Evolutionary conservation across 35 echinoderm and acorn worm species (phyloP), one percentile per base, ranked within the genome.

Genomic region (Hemicentrotus pulcherrimus): DNA sequence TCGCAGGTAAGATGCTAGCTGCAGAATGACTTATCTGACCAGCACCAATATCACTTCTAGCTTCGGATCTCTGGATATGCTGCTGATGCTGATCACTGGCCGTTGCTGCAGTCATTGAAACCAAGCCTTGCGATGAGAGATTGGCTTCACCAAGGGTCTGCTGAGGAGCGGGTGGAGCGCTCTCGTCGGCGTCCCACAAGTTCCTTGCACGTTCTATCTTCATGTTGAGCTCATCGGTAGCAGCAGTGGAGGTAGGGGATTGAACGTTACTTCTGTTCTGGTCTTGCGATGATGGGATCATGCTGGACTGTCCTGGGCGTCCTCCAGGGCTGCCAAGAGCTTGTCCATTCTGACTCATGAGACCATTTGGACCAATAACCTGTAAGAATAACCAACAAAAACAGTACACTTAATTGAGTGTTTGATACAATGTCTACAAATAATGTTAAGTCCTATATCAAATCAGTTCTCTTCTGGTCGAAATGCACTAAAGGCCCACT

Each of bases 181-280:
- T 93, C 47, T 93, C 91, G 10, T 93, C 91, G 7, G 32, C 88
- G 86, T 96, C 96, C 96, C 96, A 96, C 47, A 96, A n/a, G 22
- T 87, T 88, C 31, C 94, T 96, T 28, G 96, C 94, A 15, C 94
- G 90, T 85, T 94, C 94, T 46, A 96, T 94, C 31, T 91, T 96
- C 86, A 90, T 94, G 47, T 85, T 94, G 45, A 96, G 85, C 14
- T 96, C 96, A 78, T 96, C 96, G 15, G 96, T 93, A 31, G 91
- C 91, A 93, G 91, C 91, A 50, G 91, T 93, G 47, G 52, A 95
- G 22, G 52, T 89, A 70, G 95, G 95, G 32, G 95, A 95, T 88
- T 95, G 95, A 89, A 70, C 55, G 48, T 92, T 89, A 33, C 95
- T 95, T 58, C 91, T 31, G 30, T 93, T 93, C 91, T 93, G 91